These are phyloP conservation scores for Chelonoidis abingdonii DNA, from an alignment of 2,113 vertebrate species.

Conservation along the genomic window DNA sequence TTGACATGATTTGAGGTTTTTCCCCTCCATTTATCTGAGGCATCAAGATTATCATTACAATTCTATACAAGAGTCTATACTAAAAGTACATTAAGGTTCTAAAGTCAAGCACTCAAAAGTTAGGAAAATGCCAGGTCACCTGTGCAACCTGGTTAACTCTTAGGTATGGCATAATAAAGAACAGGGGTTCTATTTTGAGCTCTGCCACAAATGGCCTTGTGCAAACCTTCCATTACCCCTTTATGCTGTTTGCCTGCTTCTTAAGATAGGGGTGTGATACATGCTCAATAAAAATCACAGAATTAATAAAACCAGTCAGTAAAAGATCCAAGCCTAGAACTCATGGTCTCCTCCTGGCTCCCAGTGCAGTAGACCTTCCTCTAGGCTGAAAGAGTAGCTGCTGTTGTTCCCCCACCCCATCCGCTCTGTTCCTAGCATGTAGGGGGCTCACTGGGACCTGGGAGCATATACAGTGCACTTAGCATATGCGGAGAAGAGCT, in stretches of 20 bases:
- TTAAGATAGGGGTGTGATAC: neutral
- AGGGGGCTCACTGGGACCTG: neutral
- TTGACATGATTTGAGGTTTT: slow-evolving; percentile 15
- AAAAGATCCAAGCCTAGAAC: neutral
- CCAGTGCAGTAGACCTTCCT: neutral
- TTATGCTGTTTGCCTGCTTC: neutral
- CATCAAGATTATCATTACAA: neutral
- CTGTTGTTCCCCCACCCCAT: neutral
- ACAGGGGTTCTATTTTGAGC: neutral
- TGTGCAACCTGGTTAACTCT: neutral
- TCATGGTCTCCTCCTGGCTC: neutral
- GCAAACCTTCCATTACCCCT: neutral
- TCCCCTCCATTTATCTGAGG: neutral
- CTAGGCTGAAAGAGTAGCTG: neutral
- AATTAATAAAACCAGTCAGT: neutral
- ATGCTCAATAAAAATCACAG: neutral
- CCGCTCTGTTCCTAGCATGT: neutral
- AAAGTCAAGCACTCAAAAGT: neutral
- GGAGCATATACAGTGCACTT: neutral
- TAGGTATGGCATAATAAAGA: slow-evolving; percentile 5
- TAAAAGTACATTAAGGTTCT: neutral
- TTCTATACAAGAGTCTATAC: neutral
- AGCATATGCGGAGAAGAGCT: neutral
- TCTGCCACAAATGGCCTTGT: neutral
- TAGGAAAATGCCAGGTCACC: neutral